Base-by-base conservation (phyloP, 1,140 invertebrate species). In the Drosophila nigromelanica region DNA sequence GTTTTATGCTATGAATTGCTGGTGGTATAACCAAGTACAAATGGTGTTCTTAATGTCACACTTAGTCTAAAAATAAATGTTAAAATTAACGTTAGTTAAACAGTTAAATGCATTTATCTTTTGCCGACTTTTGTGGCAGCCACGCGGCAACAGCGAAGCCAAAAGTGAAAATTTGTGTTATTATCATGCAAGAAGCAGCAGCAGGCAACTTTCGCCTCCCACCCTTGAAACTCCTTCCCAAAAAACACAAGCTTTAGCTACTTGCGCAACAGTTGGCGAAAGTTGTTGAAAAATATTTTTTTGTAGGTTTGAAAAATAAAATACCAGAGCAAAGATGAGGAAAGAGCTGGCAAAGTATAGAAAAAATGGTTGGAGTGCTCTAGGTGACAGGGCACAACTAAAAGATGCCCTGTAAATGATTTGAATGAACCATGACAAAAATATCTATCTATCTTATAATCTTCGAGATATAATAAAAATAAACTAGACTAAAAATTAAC, bases 181-280 rank as follows among this genome's bases (percentile, higher is more conserved):
- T 80, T 83, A 83, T 86, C 80, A 86, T 81, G 80, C 81, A 85
- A 82, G 45, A 61, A 78, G 79, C 74, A 81, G 72, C 55, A 66
- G 51, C 33, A 24, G 35, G 39, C 48, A 24, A 45, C 30, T 33
- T 8, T 7, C 30, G 30, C 30, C 30, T 3, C 30, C 30, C 1
- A 33, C 30, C 33, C 15, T 7, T 24, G 21, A 10, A 3, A 11
- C 0, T 24, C 24, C 42, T n/a, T 10, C 30, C 2, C 1, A 4
- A 3, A 5, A 11, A 30, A 30, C n/a, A 15, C 3, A 7, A 33
- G 7, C 27, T 21, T 21, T 18, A 10, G 10, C 27, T 37, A 5
- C 21, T 43, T 61, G 56, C 47, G 80, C 79, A 85, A 85, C 80
- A 85, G 80, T 83, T 85, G 43, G 62, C 43, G 47, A 68, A 66